Evolutionary conservation across 2,888 invertebrate species (phyloP).

Genomic region (Cryptus armator): DNA sequence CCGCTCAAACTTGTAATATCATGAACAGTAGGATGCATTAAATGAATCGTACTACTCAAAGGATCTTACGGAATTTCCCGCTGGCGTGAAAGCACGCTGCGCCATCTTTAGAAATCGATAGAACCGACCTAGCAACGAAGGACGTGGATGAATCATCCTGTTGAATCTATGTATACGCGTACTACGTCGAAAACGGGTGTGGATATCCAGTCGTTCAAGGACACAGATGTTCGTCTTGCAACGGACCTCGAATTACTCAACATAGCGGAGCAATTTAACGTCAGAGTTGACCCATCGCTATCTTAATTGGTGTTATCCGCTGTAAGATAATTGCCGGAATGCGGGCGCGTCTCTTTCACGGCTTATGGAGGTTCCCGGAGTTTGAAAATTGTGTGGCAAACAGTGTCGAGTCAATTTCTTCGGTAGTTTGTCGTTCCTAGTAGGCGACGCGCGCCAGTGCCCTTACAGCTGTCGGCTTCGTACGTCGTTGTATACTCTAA

Average conservation of each 20-base stretch:
- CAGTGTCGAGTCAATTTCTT: background rate
- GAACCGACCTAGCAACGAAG: background rate
- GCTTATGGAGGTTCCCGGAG: background rate
- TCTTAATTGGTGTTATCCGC: background rate
- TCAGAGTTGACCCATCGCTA: background rate
- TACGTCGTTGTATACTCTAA: background rate
- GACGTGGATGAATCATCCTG: background rate
- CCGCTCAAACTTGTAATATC: too few species aligned
- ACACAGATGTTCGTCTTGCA: background rate
- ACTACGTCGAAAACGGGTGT: background rate
- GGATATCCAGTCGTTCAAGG: background rate
- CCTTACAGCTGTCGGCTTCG: background rate
- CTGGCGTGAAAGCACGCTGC: background rate
- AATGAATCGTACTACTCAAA: background rate
- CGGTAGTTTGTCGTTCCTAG: background rate
- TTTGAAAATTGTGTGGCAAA: background rate
- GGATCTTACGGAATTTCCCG: background rate
- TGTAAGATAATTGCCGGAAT: background rate
- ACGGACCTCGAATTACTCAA: background rate
- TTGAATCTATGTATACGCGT: background rate
- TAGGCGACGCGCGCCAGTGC: background rate
- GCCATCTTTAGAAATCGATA: conserved; percentile 12
- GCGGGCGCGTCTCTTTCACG: background rate
- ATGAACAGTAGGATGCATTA: background rate
- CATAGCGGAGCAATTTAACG: background rate